Base-by-base conservation (phyloP, 2,888 invertebrate genomes). In the Clunio marinus region DNA sequence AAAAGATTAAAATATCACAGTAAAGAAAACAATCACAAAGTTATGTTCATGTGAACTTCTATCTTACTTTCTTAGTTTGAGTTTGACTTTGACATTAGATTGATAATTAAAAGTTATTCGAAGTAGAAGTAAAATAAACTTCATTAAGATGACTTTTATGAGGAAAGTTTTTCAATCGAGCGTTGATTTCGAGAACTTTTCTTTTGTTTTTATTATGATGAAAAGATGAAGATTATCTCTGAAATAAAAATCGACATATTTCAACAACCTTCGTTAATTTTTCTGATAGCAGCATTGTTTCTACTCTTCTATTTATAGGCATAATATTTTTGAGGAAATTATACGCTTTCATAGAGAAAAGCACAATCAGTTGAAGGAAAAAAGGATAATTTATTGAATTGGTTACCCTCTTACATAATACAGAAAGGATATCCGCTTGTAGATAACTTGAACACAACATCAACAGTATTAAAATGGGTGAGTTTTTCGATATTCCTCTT, bases 51-150 rank as follows among this genome's bases (percentile, higher is more conserved):
- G 32, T 5, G n/a, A 57, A 57, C 57, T 57, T 27, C 25, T 25
- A n/a, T 22, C 3, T 41, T 15, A 15, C 10, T 15, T 13, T 32
- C 22, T 57, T 57, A 2, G n/a, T 5, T 5, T 27, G n/a, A 57
- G 8, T 15, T 57, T 57, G 22, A 15, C 17, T 17, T n/a, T 8
- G 2, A 57, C 7, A 17, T 20, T 10, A 27, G 57, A 57, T 57
- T 57, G 57, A 57, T 57, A 57, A 57, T 27, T 57, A 57, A 27
- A 57, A 57, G 20, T 57, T 57, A 27, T 7, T 51, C 51, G 51
- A 22, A 13, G 35, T 13, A 51, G 32, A 32, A 32, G 32, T 32
- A 51, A 51, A 51, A 13, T 17, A n/a, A n/a, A n/a, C 22, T 41
- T 17, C 20, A 15, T 4, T 13, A 3, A 57, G 25, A 13, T 27